phyloP scores from a whole-genome alignment of 2,888 invertebrate genomes.

The Pecten maximus region DNA sequence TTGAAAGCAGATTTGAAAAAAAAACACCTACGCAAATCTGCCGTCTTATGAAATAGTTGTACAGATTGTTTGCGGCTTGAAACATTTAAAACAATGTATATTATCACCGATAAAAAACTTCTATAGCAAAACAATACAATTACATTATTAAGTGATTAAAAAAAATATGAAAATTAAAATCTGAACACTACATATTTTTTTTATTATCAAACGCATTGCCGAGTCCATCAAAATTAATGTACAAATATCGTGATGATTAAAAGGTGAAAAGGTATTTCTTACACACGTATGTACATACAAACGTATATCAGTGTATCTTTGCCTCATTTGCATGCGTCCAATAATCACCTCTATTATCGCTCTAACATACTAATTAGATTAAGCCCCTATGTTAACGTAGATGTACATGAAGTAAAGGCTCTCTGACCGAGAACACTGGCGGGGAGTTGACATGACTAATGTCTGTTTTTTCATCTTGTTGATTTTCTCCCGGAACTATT shows the following conservation, averaged over 20 bases:
- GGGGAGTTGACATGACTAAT: background rate
- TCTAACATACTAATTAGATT: conserved; percentile 29
- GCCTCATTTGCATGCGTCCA: background rate
- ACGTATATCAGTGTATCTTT: background rate
- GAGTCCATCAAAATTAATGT: background rate
- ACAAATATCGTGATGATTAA: background rate
- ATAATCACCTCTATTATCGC: background rate
- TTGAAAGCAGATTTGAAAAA: too few species aligned
- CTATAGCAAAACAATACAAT: background rate
- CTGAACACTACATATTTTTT: background rate
- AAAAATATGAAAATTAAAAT: too few species aligned
- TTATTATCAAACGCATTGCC: background rate
- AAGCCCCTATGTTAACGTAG: background rate
- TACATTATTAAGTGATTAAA: too few species aligned
- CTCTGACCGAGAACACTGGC: background rate
- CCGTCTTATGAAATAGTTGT: background rate
- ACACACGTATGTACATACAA: background rate
- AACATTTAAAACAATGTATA: background rate
- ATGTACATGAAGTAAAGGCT: background rate
- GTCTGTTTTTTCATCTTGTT: background rate
- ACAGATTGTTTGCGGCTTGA: background rate
- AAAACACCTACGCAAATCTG: too few species aligned
- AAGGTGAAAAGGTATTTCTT: background rate
- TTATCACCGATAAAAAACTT: background rate
- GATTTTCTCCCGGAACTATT: background rate